phyloP scores from a whole-genome alignment of 2,113 vertebrate species.

The Pangasianodon hypophthalmus region DNA sequence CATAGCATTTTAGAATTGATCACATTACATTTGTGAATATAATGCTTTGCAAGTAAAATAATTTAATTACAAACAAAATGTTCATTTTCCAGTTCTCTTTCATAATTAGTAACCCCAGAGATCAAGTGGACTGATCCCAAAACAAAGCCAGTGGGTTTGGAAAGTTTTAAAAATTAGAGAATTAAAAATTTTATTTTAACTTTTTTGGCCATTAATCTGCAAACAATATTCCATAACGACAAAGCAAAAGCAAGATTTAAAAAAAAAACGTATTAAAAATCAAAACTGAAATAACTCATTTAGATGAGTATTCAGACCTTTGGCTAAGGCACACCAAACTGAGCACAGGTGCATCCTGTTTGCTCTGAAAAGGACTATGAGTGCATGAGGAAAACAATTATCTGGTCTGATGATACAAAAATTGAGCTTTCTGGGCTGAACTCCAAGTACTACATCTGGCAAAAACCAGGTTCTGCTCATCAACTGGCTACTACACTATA shows the following conservation, averaged over 20 bases:
- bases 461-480: background rate
- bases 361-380: background rate
- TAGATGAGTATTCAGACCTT: background rate
- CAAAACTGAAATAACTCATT: background rate
- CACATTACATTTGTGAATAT: background rate
- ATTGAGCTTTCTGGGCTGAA: background rate
- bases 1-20: background rate
- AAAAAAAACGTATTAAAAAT: background rate
- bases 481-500: background rate
- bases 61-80: background rate
- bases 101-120: background rate
- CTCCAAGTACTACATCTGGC: background rate
- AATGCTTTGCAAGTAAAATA: background rate
- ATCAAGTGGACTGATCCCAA: background rate
- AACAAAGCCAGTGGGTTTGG: background rate
- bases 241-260: background rate
- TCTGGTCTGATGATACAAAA: background rate
- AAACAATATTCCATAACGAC: background rate
- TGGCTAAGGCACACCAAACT: background rate
- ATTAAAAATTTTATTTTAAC: too few species aligned
- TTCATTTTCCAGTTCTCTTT: background rate
- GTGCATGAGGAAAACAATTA: background rate
- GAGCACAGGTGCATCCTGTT: background rate
- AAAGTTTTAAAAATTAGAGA: too few species aligned
- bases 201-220: background rate